Percentiles rank a stretch among this genome's conserved stretches.
Evolutionary conservation across 1,140 invertebrate genomes (phyloP).

Genomic region (Carposina sasakii): DNA sequence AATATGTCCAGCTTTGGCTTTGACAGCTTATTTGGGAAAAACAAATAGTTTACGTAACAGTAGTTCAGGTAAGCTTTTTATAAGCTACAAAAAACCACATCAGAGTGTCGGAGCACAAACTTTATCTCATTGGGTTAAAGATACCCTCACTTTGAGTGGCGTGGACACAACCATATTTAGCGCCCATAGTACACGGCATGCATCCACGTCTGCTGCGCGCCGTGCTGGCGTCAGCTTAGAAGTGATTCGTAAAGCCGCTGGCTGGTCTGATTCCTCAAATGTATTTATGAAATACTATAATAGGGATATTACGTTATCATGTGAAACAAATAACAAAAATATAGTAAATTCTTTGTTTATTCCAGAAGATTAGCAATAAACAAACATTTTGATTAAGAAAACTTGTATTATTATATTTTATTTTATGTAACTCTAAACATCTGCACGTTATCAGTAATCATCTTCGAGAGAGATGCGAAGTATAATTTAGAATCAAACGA

Average conservation of each 20-base stretch:
- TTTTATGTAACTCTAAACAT: constrained; percentile 15
- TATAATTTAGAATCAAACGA: constrained; percentile 16
- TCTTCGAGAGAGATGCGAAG: constrained; percentile 12
- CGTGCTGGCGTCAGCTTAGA: constrained; percentile 24
- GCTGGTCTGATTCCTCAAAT: constrained; percentile 27
- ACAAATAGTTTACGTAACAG: background rate
- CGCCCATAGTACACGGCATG: constrained; percentile 28
- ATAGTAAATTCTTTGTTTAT: constrained; percentile 9
- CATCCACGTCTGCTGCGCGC: constrained; percentile 23
- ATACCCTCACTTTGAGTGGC: constrained; percentile 16
- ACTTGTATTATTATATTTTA: constrained; percentile 2
- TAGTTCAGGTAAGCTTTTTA: constrained; percentile 16
- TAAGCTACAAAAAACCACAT: constrained; percentile 25
- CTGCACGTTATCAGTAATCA: constrained; percentile 10
- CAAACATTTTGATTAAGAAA: constrained; percentile 2
- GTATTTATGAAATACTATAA: constrained; percentile 35
- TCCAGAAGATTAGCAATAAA: no score
- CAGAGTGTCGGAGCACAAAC: constrained; percentile 23
- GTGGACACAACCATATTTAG: constrained; percentile 26
- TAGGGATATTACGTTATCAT: constrained; percentile 10
- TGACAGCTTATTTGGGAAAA: constrained; percentile 11
- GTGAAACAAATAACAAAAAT: background rate
- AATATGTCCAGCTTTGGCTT: constrained; percentile 12
- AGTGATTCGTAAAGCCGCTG: constrained; percentile 27
- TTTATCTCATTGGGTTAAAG: constrained; percentile 31